These are phyloP conservation scores for Chironomus riparius DNA, from an alignment of 2,888 invertebrate genomes.

Conservation along the genomic window DNA sequence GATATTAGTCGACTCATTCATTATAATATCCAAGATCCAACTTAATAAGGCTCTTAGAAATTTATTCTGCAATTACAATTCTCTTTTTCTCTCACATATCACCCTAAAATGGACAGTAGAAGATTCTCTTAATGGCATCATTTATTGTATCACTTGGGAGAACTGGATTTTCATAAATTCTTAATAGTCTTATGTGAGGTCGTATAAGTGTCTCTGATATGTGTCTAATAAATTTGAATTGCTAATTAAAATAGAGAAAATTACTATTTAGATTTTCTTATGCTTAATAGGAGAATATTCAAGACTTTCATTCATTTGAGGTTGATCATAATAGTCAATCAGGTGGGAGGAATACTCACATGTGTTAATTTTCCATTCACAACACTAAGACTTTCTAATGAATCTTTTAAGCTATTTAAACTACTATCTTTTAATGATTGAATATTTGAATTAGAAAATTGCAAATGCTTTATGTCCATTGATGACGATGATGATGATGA, in stretches of 20 bases:
- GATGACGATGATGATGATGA: conserved; percentile 42
- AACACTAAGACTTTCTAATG: conserved; percentile 68
- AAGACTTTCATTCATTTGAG: too few species aligned
- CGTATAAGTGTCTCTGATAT: too few species aligned
- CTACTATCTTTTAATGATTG: conserved; percentile 65
- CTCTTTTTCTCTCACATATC: neutral
- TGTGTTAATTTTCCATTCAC: conserved; percentile 56
- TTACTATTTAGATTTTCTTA: too few species aligned
- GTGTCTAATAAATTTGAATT: neutral
- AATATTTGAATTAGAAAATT: conserved; percentile 66
- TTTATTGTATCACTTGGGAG: neutral
- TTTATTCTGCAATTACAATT: neutral
- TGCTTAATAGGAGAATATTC: too few species aligned
- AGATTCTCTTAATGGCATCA: neutral
- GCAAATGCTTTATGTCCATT: conserved; percentile 61
- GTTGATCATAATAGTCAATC: too few species aligned
- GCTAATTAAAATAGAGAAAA: neutral
- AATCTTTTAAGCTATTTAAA: conserved; percentile 59
- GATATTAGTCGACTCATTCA: neutral
- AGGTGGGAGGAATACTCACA: conserved; percentile 33
- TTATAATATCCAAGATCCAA: neutral
- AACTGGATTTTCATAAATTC: neutral
- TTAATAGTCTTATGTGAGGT: neutral
- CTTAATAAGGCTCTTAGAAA: neutral
- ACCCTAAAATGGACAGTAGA: neutral